These are phyloP conservation scores for Lacerta bilineata DNA, from an alignment of 2,797 vertebrate genomes.

Conservation along the genomic window DNA sequence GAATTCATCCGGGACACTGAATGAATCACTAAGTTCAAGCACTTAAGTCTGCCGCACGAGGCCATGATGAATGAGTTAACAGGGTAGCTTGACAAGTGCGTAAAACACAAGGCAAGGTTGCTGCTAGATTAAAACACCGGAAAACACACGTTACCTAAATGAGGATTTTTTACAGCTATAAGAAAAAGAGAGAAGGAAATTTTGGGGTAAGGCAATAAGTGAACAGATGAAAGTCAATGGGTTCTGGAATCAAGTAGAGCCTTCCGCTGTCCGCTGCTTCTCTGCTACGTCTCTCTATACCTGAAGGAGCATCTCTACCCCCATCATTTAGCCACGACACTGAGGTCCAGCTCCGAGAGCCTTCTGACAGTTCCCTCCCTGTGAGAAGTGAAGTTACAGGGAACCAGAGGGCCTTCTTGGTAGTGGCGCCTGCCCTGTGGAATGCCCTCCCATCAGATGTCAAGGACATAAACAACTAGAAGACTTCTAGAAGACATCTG, in stretches of 20 bases:
- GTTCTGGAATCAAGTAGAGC: background rate
- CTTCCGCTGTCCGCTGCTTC: background rate
- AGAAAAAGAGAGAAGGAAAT: background rate
- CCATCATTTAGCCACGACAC: no score
- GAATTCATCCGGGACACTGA: constrained; percentile 69
- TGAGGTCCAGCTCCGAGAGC: no score
- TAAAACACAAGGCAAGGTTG: constrained; percentile 14
- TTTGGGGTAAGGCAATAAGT: background rate
- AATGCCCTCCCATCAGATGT: no score
- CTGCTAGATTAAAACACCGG: background rate
- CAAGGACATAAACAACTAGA: no score
- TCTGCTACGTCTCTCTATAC: background rate
- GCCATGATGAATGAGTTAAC: constrained; percentile 12
- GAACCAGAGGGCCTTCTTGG: no score
- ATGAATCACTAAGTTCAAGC: constrained; percentile 51
- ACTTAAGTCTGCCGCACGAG: constrained; percentile 39
- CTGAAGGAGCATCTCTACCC: no score
- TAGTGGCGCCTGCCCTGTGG: no score
- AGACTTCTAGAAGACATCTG: no score
- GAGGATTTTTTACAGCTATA: background rate
- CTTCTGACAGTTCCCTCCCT: no score
- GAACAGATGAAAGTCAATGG: background rate
- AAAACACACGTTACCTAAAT: background rate
- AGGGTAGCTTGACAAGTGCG: constrained; percentile 49
- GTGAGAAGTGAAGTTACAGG: no score